Conservation (phyloP, 1,140 invertebrate species). For the Muscidifurax raptorellus region DNA sequence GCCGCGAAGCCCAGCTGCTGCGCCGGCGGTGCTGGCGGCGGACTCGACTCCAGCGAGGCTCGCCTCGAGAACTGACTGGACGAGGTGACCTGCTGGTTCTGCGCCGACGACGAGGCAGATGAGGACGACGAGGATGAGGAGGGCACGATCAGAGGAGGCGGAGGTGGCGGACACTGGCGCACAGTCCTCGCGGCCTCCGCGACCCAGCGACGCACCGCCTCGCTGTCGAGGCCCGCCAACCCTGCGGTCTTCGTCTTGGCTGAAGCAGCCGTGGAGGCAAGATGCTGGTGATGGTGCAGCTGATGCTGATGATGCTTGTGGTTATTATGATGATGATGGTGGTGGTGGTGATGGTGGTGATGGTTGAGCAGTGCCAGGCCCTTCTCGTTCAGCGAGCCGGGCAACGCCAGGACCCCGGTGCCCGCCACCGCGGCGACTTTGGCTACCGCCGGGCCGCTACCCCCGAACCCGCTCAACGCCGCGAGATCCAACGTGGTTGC, state of each 20-base stretch:
- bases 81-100: slow-evolving; percentile 48
- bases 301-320: not conserved
- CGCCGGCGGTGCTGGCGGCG: slow-evolving; percentile 53
- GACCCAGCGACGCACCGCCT: slow-evolving; percentile 74
- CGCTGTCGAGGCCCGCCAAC: slow-evolving; percentile 74
- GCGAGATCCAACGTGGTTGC: slow-evolving; percentile 70
- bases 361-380: slow-evolving; percentile 61
- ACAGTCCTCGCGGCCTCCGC: slow-evolving; percentile 72
- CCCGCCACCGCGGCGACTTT: slow-evolving; percentile 72
- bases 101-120: slow-evolving; percentile 55
- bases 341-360: slow-evolving; percentile 45
- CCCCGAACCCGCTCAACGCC: slow-evolving; percentile 68
- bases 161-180: slow-evolving; percentile 57
- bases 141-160: slow-evolving; percentile 58
- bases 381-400: slow-evolving; percentile 71
- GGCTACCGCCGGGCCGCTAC: slow-evolving; percentile 49
- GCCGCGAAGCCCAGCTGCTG: slow-evolving; percentile 62
- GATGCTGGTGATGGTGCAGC: slow-evolving; percentile 10
- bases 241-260: slow-evolving; percentile 69
- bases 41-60: slow-evolving; percentile 29
- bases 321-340: not conserved
- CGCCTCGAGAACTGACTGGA: slow-evolving; percentile 37
- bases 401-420: slow-evolving; percentile 71
- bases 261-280: not conserved
- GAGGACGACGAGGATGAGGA: slow-evolving; percentile 59